These are phyloP conservation scores for Tachycineta bicolor DNA, from an alignment of 2,113 vertebrate genomes.

Conservation along the genomic window DNA sequence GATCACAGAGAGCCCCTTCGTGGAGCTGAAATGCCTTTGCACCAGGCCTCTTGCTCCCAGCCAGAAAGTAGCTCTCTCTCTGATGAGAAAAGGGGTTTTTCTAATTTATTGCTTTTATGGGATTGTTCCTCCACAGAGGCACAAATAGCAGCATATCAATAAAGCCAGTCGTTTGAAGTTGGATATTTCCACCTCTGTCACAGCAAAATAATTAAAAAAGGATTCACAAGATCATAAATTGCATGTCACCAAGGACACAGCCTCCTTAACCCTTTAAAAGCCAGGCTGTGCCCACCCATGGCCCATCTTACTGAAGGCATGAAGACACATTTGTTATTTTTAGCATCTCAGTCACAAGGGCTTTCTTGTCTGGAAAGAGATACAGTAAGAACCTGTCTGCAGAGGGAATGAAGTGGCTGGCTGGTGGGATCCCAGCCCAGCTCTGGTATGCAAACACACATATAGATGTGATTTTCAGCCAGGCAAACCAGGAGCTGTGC, in stretches of 20 bases:
- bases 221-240: constrained; percentile 75
- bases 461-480: constrained; percentile 11
- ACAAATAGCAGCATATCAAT: constrained; percentile 71
- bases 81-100: constrained; percentile 70
- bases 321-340: constrained; percentile 27
- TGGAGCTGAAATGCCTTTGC: constrained; percentile 35
- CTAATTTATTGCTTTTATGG: constrained; percentile 73
- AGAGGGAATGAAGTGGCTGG: neutral
- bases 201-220: constrained; percentile 79
- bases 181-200: constrained; percentile 68
- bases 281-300: constrained; percentile 20
- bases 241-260: constrained; percentile 56
- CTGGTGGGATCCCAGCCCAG: neutral
- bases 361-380: constrained; percentile 32
- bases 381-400: constrained; percentile 9
- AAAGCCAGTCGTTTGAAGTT: constrained; percentile 69
- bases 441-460: neutral
- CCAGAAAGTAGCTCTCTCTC: constrained; percentile 52
- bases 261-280: constrained; percentile 60
- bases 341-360: neutral
- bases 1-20: constrained; percentile 41
- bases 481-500: neutral
- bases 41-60: constrained; percentile 34
- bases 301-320: neutral
- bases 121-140: constrained; percentile 69